Evolutionary conservation across 2,797 vertebrate genomes (phyloP).

Genomic region (Sparidentex hasta): DNA sequence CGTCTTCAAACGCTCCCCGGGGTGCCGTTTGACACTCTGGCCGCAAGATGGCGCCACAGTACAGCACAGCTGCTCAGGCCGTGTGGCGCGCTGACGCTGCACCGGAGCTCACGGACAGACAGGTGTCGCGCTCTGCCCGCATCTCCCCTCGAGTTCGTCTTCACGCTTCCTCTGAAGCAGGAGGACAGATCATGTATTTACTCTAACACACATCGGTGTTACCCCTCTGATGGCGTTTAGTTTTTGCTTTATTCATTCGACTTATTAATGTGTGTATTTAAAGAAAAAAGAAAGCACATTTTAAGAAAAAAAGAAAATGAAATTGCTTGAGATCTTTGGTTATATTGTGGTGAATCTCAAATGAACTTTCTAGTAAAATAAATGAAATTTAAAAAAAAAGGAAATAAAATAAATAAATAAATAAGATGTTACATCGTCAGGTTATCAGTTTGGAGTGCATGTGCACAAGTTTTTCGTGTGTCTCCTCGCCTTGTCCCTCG

Average conservation of each 20-base stretch:
- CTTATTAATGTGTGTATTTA: neutral
- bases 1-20: neutral
- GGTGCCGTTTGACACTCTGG: rapidly evolving
- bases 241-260: neutral
- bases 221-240: neutral
- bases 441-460: neutral
- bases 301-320: neutral
- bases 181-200: neutral
- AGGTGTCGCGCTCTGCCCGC: conserved; percentile 56
- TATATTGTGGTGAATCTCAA: neutral
- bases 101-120: neutral
- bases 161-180: neutral
- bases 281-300: neutral
- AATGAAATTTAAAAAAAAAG: no score
- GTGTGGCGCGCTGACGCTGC: rapidly evolving
- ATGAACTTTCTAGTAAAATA: no score
- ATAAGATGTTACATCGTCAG: neutral
- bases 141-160: neutral
- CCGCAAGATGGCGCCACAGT: conserved; percentile 55
- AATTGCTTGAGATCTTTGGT: neutral
- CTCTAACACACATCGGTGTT: neutral
- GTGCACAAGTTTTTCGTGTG: neutral
- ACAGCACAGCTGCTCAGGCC: neutral
- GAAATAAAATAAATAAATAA: no score
- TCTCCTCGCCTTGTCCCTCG: neutral